Conservation (phyloP, 2,113 vertebrate species). For the Upupa epops region DNA sequence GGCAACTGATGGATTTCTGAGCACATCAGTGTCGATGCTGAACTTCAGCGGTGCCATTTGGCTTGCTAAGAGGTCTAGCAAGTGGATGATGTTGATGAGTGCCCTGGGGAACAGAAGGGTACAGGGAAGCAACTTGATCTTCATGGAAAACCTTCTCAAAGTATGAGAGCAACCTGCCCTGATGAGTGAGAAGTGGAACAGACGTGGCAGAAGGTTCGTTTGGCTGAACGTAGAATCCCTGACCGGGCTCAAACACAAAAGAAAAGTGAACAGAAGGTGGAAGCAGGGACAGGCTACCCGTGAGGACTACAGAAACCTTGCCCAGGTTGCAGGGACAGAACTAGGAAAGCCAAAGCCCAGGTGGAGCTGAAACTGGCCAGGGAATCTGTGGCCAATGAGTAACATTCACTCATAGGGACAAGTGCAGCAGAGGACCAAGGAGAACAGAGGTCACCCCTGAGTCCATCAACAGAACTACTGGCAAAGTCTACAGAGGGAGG, state of each 20-base stretch:
- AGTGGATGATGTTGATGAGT: background rate
- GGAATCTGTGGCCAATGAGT: background rate
- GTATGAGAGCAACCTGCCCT: background rate
- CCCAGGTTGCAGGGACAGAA: background rate
- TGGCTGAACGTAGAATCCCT: background rate
- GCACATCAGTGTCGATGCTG: background rate
- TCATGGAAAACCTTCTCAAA: background rate
- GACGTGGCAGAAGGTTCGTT: constrained; percentile 5
- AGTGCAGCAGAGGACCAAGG: background rate
- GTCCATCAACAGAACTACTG: background rate
- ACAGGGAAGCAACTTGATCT: background rate
- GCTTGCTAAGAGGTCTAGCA: background rate
- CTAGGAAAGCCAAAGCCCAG: background rate
- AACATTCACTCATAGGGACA: background rate
- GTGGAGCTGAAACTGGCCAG: background rate
- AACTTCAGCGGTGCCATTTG: background rate
- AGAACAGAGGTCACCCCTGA: fast-evolving
- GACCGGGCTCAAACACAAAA: background rate
- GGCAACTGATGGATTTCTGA: background rate
- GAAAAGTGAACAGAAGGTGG: constrained; percentile 8
- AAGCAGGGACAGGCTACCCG: background rate
- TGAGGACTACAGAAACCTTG: background rate
- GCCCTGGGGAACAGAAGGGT: background rate
- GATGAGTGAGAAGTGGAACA: background rate
- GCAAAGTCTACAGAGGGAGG: background rate